These are phyloP conservation scores for Calyptomena viridis DNA, from an alignment of 2,113 vertebrate genomes.

Conservation along the genomic window DNA sequence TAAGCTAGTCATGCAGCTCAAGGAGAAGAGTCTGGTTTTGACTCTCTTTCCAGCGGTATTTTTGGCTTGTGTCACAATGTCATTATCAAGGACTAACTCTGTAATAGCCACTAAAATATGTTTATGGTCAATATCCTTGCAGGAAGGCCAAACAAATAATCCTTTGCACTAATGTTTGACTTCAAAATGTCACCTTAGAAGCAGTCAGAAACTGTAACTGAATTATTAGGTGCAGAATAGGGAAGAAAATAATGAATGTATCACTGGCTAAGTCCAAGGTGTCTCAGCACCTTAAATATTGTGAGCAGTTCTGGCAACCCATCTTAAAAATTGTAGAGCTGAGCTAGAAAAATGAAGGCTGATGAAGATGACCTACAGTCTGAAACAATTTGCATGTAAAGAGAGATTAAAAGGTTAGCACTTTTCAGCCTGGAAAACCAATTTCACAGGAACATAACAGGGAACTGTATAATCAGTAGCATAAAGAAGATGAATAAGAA, in stretches of 20 bases:
- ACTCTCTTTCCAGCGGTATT: background rate
- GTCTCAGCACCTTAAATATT: background rate
- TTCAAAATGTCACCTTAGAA: background rate
- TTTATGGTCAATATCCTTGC: background rate
- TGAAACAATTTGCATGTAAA: background rate
- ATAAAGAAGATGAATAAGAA: background rate
- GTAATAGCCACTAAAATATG: background rate
- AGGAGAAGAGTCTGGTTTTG: background rate
- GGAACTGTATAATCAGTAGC: background rate
- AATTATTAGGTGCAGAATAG: background rate
- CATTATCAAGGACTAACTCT: background rate
- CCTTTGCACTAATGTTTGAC: background rate
- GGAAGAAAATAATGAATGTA: background rate
- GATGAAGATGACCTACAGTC: background rate
- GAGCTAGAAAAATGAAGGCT: background rate
- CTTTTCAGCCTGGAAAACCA: conserved; percentile 9
- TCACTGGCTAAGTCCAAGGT: background rate
- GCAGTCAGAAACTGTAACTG: background rate
- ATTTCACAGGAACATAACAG: background rate
- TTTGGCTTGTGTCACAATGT: background rate
- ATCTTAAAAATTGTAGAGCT: background rate
- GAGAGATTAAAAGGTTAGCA: background rate
- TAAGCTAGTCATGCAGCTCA: background rate
- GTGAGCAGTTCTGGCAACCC: background rate
- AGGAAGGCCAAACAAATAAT: background rate